Base-by-base conservation (phyloP, 2,113 vertebrate genomes). In the Catharus bicknelli region DNA sequence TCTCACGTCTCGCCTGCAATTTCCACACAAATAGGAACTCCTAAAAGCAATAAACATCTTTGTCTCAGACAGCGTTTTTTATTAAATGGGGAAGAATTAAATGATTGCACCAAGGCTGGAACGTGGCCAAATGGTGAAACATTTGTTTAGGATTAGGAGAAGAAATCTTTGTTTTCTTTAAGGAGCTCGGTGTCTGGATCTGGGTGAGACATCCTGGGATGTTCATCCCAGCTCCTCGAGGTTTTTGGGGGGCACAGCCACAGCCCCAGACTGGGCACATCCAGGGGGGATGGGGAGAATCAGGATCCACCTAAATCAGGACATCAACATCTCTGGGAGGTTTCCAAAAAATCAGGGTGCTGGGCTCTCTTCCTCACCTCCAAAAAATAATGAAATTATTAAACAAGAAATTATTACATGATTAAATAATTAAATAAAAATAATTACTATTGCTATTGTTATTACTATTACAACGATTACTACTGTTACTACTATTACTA, bases 131-230 rank as follows among this genome's bases (percentile, higher is more conserved):
- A 10, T 6, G 70, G 84, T 8, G 74, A 55, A 92, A 88, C 96
- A 92, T 97, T 97, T 96, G 96, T 70, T 95, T 62, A 21, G 69
- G n/a, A 78, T 96, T 93, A 95, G 94, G 83, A 59, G 36, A 43
- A 95, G 90, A 38, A 80, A 86, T 55, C 76, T 54, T 83, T 81
- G 86, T 83, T 92, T 80, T 59, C 88, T 58, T 80, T 80, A 22
- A 51, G 90, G 78, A 82, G 64, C 75, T 83, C 85, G 10, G 70
- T 38, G 63, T 68, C 88, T 34, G 47, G 73, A 2, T 20, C 42
- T 4, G 59, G 43, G 53, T 13, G 57, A 66, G 4, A 45, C 77
- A 20, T 38, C 70, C 75, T 2, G 1, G 3, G 63, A 4, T 2
- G 3, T 25, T 86, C 26, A 29, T 43, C 47, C n/a, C 55, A 51